phyloP scores from a whole-genome alignment of 2,797 vertebrate species.

The Phylloscopus collybita region DNA sequence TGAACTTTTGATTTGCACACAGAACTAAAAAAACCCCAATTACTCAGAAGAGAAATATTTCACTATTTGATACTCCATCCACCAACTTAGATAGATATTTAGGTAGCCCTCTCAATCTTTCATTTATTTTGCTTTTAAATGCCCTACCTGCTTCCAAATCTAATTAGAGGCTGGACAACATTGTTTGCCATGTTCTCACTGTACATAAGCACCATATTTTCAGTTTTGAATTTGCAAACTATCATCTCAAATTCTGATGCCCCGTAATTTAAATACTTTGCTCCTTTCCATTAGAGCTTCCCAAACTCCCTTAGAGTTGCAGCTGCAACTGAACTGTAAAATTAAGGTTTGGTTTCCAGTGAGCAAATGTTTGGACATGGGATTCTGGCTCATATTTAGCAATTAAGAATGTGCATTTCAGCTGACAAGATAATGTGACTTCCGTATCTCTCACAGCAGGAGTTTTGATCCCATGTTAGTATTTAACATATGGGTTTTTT shows the following conservation, averaged over 20 bases:
- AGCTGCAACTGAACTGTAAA: conserved; percentile 49
- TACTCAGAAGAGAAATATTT: not conserved
- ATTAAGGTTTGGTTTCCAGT: conserved; percentile 28
- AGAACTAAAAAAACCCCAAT: not conserved
- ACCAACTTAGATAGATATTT: not conserved
- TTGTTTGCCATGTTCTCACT: not conserved
- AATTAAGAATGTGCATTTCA: conserved; percentile 29
- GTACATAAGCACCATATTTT: not conserved
- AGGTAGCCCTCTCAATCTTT: not conserved
- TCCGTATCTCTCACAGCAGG: not conserved
- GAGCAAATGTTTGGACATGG: conserved; percentile 49
- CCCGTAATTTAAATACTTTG: not conserved
- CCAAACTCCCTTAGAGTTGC: not conserved
- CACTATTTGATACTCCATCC: not conserved
- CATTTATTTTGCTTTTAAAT: not conserved
- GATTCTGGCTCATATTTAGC: conserved; percentile 43
- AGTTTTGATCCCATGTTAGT: conserved; percentile 3
- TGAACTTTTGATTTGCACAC: not conserved
- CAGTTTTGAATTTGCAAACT: not conserved
- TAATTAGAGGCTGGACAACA: not conserved
- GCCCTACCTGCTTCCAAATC: not conserved
- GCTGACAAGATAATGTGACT: conserved; percentile 47
- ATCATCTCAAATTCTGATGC: not conserved
- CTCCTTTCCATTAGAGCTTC: not conserved
- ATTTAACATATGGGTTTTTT: not conserved